phyloP scores from a whole-genome alignment of 2,113 vertebrate species.

The Mirza zaza region DNA sequence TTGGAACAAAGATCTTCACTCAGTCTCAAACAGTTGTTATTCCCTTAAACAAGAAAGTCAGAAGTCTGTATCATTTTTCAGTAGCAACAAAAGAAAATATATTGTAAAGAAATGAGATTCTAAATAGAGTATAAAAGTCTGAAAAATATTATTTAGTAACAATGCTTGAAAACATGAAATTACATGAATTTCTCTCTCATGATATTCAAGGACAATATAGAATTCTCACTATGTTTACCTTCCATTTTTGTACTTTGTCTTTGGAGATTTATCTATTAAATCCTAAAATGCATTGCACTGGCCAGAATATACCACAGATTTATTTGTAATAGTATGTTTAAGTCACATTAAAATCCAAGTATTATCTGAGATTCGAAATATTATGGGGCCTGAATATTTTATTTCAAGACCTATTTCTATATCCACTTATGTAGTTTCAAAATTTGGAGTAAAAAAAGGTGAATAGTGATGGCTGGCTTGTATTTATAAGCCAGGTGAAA shows the following conservation, averaged over 20 bases:
- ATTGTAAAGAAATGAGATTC: slow-evolving; percentile 15
- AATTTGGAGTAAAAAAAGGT: background rate
- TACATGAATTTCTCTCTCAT: background rate
- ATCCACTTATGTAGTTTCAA: background rate
- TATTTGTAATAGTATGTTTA: slow-evolving; percentile 23
- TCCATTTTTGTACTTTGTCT: background rate
- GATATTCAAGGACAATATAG: background rate
- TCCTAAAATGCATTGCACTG: background rate
- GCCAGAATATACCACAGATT: background rate
- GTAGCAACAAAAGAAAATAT: background rate
- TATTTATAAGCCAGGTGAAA: background rate
- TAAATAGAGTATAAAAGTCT: slow-evolving; percentile 5
- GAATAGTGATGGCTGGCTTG: background rate
- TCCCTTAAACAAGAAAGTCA: slow-evolving; percentile 40
- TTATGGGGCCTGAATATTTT: background rate
- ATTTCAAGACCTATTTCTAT: background rate
- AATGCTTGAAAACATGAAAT: slow-evolving; percentile 4
- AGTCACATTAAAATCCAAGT: background rate
- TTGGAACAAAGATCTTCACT: slow-evolving; percentile 1
- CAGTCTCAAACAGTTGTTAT: slow-evolving; percentile 26
- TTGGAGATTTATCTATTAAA: background rate
- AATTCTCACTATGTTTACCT: background rate
- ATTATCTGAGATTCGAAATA: background rate
- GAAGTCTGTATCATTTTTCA: background rate
- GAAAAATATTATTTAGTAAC: background rate